Percentiles rank a stretch among this genome's conserved stretches.
phyloP scores from a whole-genome alignment of 1,140 invertebrate genomes.

The Hermetia illucens region DNA sequence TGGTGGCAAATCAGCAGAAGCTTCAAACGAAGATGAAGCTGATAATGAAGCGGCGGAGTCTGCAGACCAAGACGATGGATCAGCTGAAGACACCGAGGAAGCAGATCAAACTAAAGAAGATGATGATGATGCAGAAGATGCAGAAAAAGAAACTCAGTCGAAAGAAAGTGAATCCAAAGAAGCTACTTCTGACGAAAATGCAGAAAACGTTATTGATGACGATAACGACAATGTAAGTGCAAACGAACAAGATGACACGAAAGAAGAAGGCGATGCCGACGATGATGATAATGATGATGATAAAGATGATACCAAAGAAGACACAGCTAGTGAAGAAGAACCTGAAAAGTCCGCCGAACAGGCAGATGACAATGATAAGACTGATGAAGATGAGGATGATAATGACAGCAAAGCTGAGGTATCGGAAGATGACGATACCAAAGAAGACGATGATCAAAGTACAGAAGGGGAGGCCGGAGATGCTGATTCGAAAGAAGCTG shows the following conservation, averaged over 20 bases:
- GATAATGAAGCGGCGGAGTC: conserved; percentile 14
- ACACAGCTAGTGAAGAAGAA: conserved; percentile 6
- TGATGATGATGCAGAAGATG: conserved; percentile 14
- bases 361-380: not conserved
- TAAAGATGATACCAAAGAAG: conserved; percentile 24
- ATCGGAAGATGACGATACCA: conserved; percentile 8
- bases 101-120: conserved; percentile 20
- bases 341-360: conserved; percentile 7
- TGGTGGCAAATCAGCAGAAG: conserved; percentile 22
- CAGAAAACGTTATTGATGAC: conserved; percentile 10
- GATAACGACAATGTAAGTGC: conserved; percentile 10
- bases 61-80: conserved; percentile 27
- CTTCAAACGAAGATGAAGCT: conserved; percentile 4
- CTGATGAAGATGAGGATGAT: not conserved
- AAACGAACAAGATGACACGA: not conserved
- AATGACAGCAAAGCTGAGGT: conserved; percentile 12
- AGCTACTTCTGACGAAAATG: conserved; percentile 13
- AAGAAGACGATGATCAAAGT: too few species aligned
- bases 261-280: conserved; percentile 7
- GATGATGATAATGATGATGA: conserved; percentile 13
- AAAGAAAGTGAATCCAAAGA: conserved; percentile 12
- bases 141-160: conserved; percentile 11
- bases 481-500: conserved; percentile 10
- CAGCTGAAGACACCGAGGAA: conserved; percentile 21
- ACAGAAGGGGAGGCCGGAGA: too few species aligned